Base-by-base conservation (phyloP, 1,140 invertebrate species). In the Sarcophaga bullata region DNA sequence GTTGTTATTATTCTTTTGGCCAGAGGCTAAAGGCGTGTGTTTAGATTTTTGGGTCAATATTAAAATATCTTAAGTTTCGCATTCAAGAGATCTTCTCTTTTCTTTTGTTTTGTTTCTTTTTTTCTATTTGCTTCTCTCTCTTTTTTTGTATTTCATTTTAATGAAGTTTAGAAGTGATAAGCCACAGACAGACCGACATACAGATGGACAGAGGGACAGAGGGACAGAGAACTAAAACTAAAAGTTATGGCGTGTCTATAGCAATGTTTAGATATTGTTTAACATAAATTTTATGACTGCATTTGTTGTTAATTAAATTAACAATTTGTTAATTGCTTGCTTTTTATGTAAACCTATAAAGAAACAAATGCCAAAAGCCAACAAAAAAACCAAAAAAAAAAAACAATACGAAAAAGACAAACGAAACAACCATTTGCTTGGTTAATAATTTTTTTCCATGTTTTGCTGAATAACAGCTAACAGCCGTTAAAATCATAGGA, bases 201-300 rank as follows among this genome's bases (percentile, higher is more conserved):
- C n/a, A n/a, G 25, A 37, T 1, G 4, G 25, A 37, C 1, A 37
- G 25, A 37, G 1, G 4, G 10, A 68, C 13, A 10, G 19, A 68
- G 10, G 6, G 19, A 19, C 17, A 68, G 19, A 25, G 7, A 68
- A 17, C 9, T 19, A 17, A 68, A 15, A 48, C 48, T 48, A 17
- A 11, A 49, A 76, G 48, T 76, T 76, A 76, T 49, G 48, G 73
- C 73, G 48, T 76, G n/a, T 49, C 17, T 49, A 76, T 76, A 15
- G 8, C 11, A 76, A 76, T 76, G 46, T 76, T 76, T 49, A 76
- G 73, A 76, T 49, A 17, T 17, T 76, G 73, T 76, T 76, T 17
- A 76, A 76, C 73, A 76, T 76, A 76, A 76, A 48, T 76, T 76
- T 76, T 76, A 76, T 76, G 73, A 76, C 73, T 76, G 15, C n/a